These are phyloP conservation scores for Tenthredo distinguenda DNA, from an alignment of 2,888 invertebrate genomes.

Conservation along the genomic window DNA sequence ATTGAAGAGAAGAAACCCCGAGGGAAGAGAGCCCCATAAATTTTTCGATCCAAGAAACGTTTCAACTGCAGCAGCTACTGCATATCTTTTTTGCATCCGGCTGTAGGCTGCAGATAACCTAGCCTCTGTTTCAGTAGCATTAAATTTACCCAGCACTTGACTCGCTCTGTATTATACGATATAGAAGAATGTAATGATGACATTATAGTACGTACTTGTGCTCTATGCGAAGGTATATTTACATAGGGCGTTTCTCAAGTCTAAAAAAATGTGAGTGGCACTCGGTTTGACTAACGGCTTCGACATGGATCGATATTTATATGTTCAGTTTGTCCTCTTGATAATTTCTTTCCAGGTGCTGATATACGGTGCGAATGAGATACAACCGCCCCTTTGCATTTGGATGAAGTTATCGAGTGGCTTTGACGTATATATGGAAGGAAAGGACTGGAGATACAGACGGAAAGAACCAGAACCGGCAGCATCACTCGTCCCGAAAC, in stretches of 20 bases:
- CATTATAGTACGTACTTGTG: not conserved
- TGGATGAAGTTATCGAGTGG: slow-evolving; percentile 26
- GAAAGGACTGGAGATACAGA: not conserved
- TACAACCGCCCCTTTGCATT: not conserved
- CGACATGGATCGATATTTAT: too few species aligned
- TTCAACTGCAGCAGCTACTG: not conserved
- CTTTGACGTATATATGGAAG: slow-evolving; percentile 33
- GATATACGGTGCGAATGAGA: not conserved
- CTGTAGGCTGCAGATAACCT: not conserved
- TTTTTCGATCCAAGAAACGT: not conserved
- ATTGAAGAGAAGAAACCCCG: not conserved
- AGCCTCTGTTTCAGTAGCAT: not conserved
- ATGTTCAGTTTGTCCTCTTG: not conserved
- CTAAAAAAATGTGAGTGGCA: not conserved
- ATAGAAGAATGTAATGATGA: not conserved
- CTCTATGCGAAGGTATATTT: not conserved
- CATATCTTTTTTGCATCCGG: slow-evolving; percentile 12
- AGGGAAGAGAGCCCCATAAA: not conserved
- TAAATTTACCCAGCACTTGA: slow-evolving; percentile 56
- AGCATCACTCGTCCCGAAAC: slow-evolving; percentile 46
- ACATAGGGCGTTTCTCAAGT: not conserved
- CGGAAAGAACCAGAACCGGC: not conserved
- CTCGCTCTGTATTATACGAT: not conserved
- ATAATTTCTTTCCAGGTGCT: not conserved
- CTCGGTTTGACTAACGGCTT: not conserved